Evolutionary conservation across 2,113 vertebrate genomes (phyloP).

Genomic region (Nicator chloris): DNA sequence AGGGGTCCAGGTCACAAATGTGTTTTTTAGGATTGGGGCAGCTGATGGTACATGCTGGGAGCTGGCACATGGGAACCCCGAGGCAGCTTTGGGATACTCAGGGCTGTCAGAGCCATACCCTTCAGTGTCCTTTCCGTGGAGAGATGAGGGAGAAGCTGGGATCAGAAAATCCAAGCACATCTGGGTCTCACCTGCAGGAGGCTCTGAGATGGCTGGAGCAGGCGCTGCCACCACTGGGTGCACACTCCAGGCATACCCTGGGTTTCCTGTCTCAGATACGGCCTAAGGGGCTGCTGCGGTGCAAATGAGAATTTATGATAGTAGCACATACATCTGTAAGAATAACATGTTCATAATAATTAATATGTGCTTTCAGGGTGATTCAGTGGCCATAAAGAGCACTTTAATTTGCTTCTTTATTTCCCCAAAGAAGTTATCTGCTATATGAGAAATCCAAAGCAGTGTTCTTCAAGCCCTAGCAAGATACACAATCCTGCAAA

Average conservation of each 20-base stretch:
- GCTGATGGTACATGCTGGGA: not conserved
- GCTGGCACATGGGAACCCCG: not conserved
- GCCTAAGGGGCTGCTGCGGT: not conserved
- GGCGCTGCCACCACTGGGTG: not conserved
- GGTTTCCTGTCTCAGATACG: not conserved
- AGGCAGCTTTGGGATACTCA: not conserved
- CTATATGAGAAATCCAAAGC: not conserved
- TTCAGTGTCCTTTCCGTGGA: not conserved
- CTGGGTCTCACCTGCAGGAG: not conserved
- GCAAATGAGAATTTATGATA: not conserved
- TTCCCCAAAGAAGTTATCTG: not conserved
- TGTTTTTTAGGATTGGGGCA: not conserved
- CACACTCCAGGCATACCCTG: not conserved
- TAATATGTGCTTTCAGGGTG: not conserved
- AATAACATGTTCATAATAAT: not conserved
- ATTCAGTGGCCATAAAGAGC: not conserved
- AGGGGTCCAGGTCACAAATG: not conserved
- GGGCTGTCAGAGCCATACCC: not conserved
- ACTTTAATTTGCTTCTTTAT: constrained; percentile 15
- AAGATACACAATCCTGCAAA: not conserved
- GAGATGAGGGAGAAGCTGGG: not conserved
- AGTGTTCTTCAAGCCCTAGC: not conserved
- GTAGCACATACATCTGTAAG: not conserved
- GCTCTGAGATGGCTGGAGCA: not conserved
- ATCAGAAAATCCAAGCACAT: not conserved